Conservation (phyloP, 1,140 invertebrate species). For the Mizuhopecten yessoensis region DNA sequence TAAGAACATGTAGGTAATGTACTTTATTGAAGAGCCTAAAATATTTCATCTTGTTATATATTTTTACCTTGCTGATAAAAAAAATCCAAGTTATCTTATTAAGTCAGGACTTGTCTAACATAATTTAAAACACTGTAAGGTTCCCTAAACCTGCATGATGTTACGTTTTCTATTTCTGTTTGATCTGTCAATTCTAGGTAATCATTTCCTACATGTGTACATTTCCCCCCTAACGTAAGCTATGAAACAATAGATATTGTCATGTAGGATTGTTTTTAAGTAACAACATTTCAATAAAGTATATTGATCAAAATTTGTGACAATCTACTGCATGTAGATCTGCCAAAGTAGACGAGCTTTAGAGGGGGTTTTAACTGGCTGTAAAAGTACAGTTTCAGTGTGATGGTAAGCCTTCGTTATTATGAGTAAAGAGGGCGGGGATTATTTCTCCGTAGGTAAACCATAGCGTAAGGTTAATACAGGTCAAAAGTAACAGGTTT, state of each 20-base stretch:
- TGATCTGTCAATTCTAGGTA: neutral
- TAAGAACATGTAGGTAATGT: conserved; percentile 1
- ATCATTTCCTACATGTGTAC: neutral
- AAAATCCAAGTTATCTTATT: neutral
- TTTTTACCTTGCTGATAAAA: neutral
- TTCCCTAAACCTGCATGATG: neutral
- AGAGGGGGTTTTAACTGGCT: neutral
- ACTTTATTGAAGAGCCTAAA: conserved; percentile 7
- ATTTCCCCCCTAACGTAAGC: neutral
- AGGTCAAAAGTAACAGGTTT: no score
- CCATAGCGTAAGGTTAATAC: neutral
- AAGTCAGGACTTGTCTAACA: neutral
- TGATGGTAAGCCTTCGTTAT: neutral
- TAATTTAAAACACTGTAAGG: neutral
- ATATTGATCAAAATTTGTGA: neutral
- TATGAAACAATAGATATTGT: neutral
- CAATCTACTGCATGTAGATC: neutral
- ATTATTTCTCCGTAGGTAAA: neutral
- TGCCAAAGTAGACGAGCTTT: neutral
- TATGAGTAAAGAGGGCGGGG: neutral
- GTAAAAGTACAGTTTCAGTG: neutral
- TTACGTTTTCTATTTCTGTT: neutral
- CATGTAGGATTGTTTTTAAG: no score
- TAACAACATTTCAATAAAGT: neutral
- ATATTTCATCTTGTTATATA: neutral